Percentiles rank a stretch among this genome's conserved stretches.
Evolutionary conservation across 2,113 vertebrate genomes (phyloP).

Genomic region (Turnix velox): DNA sequence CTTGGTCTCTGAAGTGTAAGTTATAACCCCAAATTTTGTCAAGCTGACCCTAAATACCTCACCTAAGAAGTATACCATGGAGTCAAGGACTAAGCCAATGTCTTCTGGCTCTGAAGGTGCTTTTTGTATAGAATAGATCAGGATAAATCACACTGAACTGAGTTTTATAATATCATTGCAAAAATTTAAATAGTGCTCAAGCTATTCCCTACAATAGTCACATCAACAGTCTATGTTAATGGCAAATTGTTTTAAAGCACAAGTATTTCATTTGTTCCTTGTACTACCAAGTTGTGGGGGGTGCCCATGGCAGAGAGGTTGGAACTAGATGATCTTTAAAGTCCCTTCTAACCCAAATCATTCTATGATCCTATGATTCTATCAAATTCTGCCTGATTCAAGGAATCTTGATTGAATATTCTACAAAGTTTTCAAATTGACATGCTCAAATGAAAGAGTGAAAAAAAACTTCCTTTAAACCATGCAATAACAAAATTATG

Average conservation of each 20-base stretch:
- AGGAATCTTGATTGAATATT: not conserved
- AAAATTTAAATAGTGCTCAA: not conserved
- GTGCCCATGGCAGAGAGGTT: too few relatives aligned
- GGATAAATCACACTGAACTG: not conserved
- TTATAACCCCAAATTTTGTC: not conserved
- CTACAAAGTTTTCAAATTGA: not conserved
- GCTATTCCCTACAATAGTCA: not conserved
- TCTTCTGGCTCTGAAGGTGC: not conserved
- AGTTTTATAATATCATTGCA: not conserved
- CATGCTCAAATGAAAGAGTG: not conserved
- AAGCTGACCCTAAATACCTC: not conserved
- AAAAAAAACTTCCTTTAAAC: not conserved
- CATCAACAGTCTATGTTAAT: not conserved
- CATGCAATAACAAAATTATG: not conserved
- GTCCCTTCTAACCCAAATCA: too few relatives aligned
- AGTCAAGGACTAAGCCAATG: not conserved
- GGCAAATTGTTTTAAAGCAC: not conserved
- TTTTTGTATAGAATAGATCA: not conserved
- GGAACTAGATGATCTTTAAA: too few relatives aligned
- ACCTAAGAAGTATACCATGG: not conserved
- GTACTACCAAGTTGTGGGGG: not conserved
- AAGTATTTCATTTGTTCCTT: not conserved
- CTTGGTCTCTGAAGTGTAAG: not conserved
- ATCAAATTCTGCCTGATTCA: not conserved
- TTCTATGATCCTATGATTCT: too few relatives aligned